These are phyloP conservation scores for Acleris holmiana DNA, from an alignment of 2,888 invertebrate genomes.

Conservation along the genomic window DNA sequence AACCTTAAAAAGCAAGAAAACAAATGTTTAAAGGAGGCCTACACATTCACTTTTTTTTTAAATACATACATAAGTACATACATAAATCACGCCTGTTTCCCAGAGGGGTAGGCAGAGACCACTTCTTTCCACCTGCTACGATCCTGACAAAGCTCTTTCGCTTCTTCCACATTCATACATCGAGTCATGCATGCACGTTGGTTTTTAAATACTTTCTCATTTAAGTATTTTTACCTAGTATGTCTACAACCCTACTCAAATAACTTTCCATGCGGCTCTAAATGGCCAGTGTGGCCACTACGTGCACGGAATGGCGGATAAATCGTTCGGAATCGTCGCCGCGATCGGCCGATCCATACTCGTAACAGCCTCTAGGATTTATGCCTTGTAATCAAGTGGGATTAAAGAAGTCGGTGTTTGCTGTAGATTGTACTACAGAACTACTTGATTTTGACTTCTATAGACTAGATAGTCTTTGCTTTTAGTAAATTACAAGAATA, in stretches of 20 bases:
- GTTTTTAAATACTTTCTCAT: slow-evolving; percentile 16
- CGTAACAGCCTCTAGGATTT: slow-evolving; percentile 42
- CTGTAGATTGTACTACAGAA: background rate
- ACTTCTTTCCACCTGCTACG: no score
- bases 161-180: no score
- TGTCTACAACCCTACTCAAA: slow-evolving; percentile 5
- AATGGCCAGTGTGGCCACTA: slow-evolving; percentile 41
- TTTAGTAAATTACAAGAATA: no score
- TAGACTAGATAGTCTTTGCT: no score
- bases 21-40: no score
- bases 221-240: background rate
- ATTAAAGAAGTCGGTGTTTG: slow-evolving; percentile 30
- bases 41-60: no score
- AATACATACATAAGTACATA: no score
- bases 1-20: no score
- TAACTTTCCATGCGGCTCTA: slow-evolving; percentile 23
- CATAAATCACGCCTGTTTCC: no score
- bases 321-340: slow-evolving; percentile 41
- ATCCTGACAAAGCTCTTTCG: no score
- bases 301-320: slow-evolving; percentile 47
- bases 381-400: slow-evolving; percentile 43
- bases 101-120: no score
- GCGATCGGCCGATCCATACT: slow-evolving; percentile 36
- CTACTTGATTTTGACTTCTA: background rate
- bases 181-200: background rate